Percentiles rank a stretch among this genome's conserved stretches.
phyloP scores from a whole-genome alignment of 1,140 invertebrate species.

The Aphis craccivora region DNA sequence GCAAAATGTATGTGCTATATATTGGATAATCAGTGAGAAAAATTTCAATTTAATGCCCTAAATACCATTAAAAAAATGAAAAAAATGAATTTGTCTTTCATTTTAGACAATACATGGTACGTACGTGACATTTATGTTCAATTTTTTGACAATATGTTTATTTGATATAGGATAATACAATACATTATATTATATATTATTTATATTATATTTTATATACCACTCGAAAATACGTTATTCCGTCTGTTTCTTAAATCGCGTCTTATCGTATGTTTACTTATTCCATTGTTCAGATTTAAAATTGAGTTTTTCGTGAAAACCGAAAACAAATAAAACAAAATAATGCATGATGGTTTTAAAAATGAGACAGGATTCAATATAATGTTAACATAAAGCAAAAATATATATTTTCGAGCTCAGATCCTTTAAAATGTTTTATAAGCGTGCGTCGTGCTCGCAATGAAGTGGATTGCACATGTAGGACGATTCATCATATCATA shows the following conservation, averaged over 20 bases:
- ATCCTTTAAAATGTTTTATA: not conserved
- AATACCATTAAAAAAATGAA: not conserved
- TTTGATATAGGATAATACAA: not conserved
- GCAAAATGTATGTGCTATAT: too few relatives aligned
- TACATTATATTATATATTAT: too few relatives aligned
- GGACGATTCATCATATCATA: not conserved
- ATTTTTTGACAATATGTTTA: not conserved
- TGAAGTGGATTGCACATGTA: not conserved
- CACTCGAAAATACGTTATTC: not conserved
- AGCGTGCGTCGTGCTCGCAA: not conserved
- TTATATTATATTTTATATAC: not conserved
- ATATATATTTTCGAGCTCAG: not conserved
- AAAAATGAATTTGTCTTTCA: not conserved
- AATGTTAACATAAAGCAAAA: not conserved
- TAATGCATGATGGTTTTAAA: not conserved
- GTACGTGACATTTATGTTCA: not conserved
- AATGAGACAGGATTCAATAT: not conserved
- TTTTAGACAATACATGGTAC: not conserved
- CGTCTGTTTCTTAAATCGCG: conserved; percentile 6
- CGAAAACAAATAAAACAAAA: not conserved
- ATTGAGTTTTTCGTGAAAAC: not conserved
- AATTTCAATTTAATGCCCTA: not conserved
- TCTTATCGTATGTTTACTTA: not conserved
- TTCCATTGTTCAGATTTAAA: conserved; percentile 11
- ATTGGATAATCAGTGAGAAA: not conserved